Conservation (phyloP, 2,888 invertebrate genomes). For the Venusia cambrica region DNA sequence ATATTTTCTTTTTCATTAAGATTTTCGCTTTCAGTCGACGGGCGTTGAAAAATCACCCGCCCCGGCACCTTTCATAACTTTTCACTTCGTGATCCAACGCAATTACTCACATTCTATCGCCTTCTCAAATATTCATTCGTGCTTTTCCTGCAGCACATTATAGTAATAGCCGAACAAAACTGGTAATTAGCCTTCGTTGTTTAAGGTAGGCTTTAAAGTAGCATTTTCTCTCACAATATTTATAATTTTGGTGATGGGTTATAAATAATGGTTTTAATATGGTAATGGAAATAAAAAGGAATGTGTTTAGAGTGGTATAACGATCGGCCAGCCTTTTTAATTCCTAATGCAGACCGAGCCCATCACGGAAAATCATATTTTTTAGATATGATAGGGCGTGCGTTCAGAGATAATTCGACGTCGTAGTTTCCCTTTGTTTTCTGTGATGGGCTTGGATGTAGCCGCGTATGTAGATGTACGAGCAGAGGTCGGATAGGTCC, state of each 20-base stretch:
- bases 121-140: slow-evolving; percentile 80
- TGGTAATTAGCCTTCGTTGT: slow-evolving; percentile 67
- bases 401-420: slow-evolving; percentile 9
- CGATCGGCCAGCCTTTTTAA: slow-evolving; percentile 11
- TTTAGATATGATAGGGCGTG: slow-evolving; percentile 12
- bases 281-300: slow-evolving; percentile 37
- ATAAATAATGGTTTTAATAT: slow-evolving; percentile 51
- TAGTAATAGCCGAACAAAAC: slow-evolving; percentile 72
- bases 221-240: slow-evolving; percentile 31
- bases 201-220: slow-evolving; percentile 50
- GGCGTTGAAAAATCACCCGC: slow-evolving; percentile 71
- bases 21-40: slow-evolving; percentile 62
- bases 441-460: slow-evolving; percentile 36
- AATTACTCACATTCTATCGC: slow-evolving; percentile 79
- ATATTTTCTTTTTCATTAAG: slow-evolving; percentile 74
- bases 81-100: slow-evolving; percentile 79
- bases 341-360: slow-evolving; percentile 7
- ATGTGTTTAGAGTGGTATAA: slow-evolving; percentile 19
- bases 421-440: slow-evolving; percentile 32
- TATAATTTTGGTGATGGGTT: slow-evolving; percentile 39
- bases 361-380: slow-evolving; percentile 14
- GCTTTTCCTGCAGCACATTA: slow-evolving; percentile 76
- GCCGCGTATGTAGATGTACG: slow-evolving; percentile 41
- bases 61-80: slow-evolving; percentile 79
- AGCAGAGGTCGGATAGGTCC: slow-evolving; percentile 53